Conservation (phyloP, 2,888 invertebrate genomes). For the Eupithecia pulchellata region DNA sequence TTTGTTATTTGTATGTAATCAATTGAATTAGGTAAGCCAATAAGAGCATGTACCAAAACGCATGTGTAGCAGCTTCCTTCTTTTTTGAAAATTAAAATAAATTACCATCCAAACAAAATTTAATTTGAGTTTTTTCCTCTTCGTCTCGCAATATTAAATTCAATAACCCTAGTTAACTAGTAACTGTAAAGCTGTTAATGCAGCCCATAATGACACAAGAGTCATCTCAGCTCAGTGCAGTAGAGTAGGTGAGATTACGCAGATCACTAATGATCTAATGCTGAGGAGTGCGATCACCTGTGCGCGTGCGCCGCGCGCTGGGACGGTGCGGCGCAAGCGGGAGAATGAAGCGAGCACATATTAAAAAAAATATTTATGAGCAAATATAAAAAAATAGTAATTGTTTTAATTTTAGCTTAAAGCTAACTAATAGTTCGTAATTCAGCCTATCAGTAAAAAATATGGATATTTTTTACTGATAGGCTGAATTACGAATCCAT, state of each 20-base stretch:
- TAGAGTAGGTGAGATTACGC: slow-evolving; percentile 19
- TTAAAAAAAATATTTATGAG: too few species aligned
- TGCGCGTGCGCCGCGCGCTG: slow-evolving; percentile 34
- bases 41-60: too few species aligned
- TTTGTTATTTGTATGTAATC: too few species aligned
- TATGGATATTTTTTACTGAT: too few species aligned
- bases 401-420: too few species aligned
- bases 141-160: background rate
- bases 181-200: background rate
- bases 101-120: background rate
- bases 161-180: background rate
- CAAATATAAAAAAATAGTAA: too few species aligned
- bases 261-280: slow-evolving; percentile 28
- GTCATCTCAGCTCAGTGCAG: slow-evolving; percentile 26
- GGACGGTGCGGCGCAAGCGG: background rate
- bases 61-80: too few species aligned
- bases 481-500: too few species aligned
- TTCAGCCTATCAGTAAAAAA: too few species aligned
- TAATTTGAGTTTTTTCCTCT: background rate
- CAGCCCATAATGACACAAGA: background rate
- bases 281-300: slow-evolving; percentile 49
- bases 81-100: background rate
- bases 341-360: background rate
- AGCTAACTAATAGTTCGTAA: too few species aligned
- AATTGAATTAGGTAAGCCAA: too few species aligned